phyloP scores from a whole-genome alignment of 2,113 vertebrate genomes.

The Megalops atlanticus region DNA sequence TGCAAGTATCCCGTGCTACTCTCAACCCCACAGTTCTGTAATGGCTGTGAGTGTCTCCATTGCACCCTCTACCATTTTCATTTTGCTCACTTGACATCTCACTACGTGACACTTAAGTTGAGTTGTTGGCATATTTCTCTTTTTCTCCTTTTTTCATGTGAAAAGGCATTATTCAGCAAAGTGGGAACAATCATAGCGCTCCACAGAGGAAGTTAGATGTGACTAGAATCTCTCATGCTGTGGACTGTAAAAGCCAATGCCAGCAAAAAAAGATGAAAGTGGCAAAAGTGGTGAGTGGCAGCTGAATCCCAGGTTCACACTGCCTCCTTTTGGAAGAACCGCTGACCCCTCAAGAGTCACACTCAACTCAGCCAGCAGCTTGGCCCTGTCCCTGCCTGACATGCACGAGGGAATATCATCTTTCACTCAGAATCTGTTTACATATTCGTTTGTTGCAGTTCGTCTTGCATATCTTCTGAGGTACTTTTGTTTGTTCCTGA shows the following conservation, averaged over 20 bases:
- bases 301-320: neutral
- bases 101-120: constrained; percentile 32
- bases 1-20: too few species aligned
- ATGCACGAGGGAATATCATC: too few species aligned
- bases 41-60: neutral
- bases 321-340: neutral
- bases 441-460: too few species aligned
- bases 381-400: too few species aligned
- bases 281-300: neutral
- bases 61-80: neutral
- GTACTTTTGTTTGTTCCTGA: too few species aligned
- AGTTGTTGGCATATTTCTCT: constrained; percentile 26
- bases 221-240: constrained; percentile 33
- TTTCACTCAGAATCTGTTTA: too few species aligned
- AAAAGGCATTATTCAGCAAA: constrained; percentile 45
- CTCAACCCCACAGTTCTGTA: neutral
- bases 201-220: constrained; percentile 5
- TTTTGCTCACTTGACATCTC: neutral
- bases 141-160: constrained; percentile 36
- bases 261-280: neutral
- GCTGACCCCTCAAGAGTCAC: neutral
- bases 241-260: neutral
- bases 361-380: too few species aligned
- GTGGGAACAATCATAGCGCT: constrained; percentile 35
- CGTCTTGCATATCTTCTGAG: too few species aligned